Conservation (phyloP, 2,888 invertebrate genomes). For the Leucozona laternaria region DNA sequence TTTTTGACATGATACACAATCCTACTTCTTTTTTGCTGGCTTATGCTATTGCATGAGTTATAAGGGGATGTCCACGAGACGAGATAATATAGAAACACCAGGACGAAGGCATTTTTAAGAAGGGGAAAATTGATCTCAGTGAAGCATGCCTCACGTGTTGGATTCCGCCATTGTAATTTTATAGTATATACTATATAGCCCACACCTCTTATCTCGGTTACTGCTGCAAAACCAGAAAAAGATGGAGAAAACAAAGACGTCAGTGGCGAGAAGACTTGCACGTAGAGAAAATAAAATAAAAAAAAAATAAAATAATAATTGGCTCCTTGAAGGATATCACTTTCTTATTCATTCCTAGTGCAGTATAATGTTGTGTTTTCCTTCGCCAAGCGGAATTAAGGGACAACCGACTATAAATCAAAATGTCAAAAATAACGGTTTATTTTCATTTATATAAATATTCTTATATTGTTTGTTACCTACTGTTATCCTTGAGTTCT, state of each 20-base stretch:
- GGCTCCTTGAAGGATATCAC: conserved; percentile 72
- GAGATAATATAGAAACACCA: conserved; percentile 25
- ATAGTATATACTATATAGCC: background rate
- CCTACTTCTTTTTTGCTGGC: background rate
- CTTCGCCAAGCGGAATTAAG: conserved; percentile 50
- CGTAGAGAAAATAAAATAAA: conserved; percentile 23
- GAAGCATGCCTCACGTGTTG: conserved; percentile 65
- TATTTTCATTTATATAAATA: conserved; percentile 58
- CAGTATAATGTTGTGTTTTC: conserved; percentile 29
- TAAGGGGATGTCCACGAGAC: conserved; percentile 62
- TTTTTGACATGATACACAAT: conserved; percentile 68
- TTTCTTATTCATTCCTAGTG: conserved; percentile 52
- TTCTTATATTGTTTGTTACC: conserved; percentile 34
- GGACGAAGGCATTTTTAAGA: conserved; percentile 61
- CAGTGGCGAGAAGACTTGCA: conserved; percentile 38
- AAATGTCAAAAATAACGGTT: conserved; percentile 75
- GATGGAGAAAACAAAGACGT: background rate
- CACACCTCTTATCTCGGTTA: background rate
- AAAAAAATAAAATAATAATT: conserved; percentile 61
- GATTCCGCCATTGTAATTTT: conserved; percentile 15
- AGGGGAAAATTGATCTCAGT: conserved; percentile 64
- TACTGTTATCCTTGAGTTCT: conserved; percentile 17
- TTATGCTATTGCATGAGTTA: conserved; percentile 59
- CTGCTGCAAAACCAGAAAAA: conserved; percentile 7
- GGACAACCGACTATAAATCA: conserved; percentile 73